Evolutionary conservation across 2,113 vertebrate genomes (phyloP).

Genomic region (Thunnus thynnus): DNA sequence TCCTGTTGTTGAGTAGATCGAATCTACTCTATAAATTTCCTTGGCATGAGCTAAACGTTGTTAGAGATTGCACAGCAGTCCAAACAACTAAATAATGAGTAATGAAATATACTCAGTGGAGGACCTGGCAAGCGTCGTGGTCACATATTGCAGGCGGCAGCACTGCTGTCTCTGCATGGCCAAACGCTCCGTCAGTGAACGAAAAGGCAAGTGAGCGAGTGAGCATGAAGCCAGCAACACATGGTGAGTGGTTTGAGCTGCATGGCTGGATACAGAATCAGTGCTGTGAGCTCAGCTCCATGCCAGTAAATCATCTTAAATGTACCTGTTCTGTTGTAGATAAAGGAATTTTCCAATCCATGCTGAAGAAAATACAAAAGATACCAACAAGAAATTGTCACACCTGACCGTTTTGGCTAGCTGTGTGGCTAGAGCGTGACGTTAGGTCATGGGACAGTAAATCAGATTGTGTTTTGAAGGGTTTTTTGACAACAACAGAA

Average conservation of each 20-base stretch:
- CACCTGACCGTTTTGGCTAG: neutral
- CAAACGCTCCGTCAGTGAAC: constrained; percentile 47
- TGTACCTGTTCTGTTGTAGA: constrained; percentile 42
- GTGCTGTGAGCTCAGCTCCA: constrained; percentile 32
- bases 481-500: too few species aligned
- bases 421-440: neutral
- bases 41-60: constrained; percentile 30
- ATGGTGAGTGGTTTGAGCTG: constrained; percentile 57
- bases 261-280: constrained; percentile 43
- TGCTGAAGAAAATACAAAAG: constrained; percentile 6
- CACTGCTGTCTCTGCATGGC: constrained; percentile 29
- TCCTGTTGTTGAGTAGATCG: constrained; percentile 14
- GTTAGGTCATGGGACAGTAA: neutral
- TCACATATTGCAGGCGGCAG: constrained; percentile 51
- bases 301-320: constrained; percentile 50
- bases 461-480: neutral
- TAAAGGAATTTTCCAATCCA: constrained; percentile 26
- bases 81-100: constrained; percentile 34
- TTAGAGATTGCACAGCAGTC: constrained; percentile 35
- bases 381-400: neutral
- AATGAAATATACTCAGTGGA: constrained; percentile 51
- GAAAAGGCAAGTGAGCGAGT: constrained; percentile 45
- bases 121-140: constrained; percentile 46
- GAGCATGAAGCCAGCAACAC: constrained; percentile 60
- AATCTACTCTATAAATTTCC: constrained; percentile 5